Evolutionary conservation across 2,797 vertebrate genomes (phyloP), one percentile per base, ranked within the genome.

Genomic region (Schizopygopsis malacanthus): DNA sequence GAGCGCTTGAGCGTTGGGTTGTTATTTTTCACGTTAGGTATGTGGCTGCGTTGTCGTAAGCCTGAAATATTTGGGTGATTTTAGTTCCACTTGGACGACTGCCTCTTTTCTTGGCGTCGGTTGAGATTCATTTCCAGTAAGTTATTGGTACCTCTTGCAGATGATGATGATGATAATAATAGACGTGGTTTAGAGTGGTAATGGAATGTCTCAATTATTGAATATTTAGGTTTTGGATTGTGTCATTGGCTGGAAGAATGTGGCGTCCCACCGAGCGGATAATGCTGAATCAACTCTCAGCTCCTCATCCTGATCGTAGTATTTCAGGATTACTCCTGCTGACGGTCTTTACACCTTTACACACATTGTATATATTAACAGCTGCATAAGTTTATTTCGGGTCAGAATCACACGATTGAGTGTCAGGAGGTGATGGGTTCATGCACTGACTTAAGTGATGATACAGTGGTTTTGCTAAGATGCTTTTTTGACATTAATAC

Each of bases 91-190:
- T 87, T 90, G 85, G 89, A 87, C 73, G 56, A 22, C 76, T 85
- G 71, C 75, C 87, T 88, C 73, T 83, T 70, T 81, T 84, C 86
- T 90, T 91, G 89, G 90, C 89, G 80, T 79, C 78, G 83, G 88
- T 87, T 65, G 79, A 87, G 84, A 88, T 89, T 88, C 61, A 82
- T 91, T 90, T 91, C 91, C 92, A 91, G 89, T 91, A 90, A 90
- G 85, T 86, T 87, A 77, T 89, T 87, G 83, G 86, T 87, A 89
- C 75, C 43, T 52, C 84, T 90, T 80, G 82, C 86, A 77, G 80
- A 88, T 85, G 81, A 72, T 43, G 67, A 41, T 41, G 56, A 81
- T 81, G 25, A 86, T 91, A 85, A 88, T 90, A 89, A 87, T 88
- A 81, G 85, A 77, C 78, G 89, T 85, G 88, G 81, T 89, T 90